phyloP scores from a whole-genome alignment of 2,113 vertebrate species.

The Parotia lawesii region DNA sequence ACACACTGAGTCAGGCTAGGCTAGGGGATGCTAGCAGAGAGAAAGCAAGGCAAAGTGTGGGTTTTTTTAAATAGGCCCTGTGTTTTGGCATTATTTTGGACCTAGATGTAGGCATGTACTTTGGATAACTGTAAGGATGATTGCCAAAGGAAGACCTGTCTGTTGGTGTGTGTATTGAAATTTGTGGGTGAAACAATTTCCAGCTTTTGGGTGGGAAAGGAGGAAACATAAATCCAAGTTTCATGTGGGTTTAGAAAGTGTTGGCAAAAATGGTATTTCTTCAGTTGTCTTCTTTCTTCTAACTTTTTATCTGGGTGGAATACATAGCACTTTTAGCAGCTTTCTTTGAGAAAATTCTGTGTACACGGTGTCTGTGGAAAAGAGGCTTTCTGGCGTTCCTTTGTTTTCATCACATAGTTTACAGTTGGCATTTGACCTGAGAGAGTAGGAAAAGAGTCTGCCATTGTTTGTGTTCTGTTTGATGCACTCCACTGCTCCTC shows the following conservation, averaged over 20 bases:
- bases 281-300: conserved; percentile 19
- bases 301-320: neutral
- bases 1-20: neutral
- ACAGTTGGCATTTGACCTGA: conserved; percentile 54
- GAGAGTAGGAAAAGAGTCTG: conserved; percentile 7
- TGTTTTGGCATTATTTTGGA: neutral
- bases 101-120: neutral
- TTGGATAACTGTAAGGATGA: neutral
- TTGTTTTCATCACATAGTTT: conserved; percentile 54
- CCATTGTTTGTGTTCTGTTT: neutral
- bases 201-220: neutral
- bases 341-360: conserved; percentile 29
- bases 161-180: neutral
- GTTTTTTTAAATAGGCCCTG: neutral
- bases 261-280: neutral
- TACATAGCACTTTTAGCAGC: neutral
- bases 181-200: neutral
- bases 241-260: conserved; percentile 3
- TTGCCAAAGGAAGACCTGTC: conserved; percentile 4
- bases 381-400: conserved; percentile 21
- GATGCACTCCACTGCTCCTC: neutral
- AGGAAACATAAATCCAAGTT: conserved; percentile 1
- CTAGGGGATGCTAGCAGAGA: neutral
- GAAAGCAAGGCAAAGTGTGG: neutral
- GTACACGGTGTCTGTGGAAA: neutral